These are phyloP conservation scores for Gymnosoma rotundatum DNA, from an alignment of 2,888 invertebrate genomes.

Conservation along the genomic window DNA sequence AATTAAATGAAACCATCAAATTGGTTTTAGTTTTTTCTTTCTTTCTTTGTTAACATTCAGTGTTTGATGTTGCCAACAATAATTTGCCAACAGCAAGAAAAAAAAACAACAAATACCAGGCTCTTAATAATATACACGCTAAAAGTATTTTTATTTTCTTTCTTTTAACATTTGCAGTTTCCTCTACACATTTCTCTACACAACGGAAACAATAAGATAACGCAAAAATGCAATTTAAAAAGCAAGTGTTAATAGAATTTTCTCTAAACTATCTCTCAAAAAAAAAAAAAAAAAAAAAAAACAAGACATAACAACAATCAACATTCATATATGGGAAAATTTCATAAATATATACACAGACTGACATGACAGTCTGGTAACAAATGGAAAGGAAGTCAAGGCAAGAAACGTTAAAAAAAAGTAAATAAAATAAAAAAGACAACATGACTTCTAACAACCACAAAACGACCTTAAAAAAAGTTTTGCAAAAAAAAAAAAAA, in stretches of 20 bases:
- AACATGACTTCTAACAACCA: constrained; percentile 40
- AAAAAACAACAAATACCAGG: constrained; percentile 17
- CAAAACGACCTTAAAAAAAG: constrained; percentile 55
- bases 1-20: constrained; percentile 59
- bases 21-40: constrained; percentile 22
- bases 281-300: background rate
- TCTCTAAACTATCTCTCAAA: constrained; percentile 34
- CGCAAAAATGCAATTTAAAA: constrained; percentile 68
- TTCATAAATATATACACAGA: constrained; percentile 46
- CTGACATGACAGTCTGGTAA: background rate
- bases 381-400: constrained; percentile 55
- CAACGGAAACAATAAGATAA: constrained; percentile 68
- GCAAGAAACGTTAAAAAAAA: constrained; percentile 18
- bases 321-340: constrained; percentile 50
- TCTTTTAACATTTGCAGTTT: constrained; percentile 47
- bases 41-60: background rate
- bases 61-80: constrained; percentile 50
- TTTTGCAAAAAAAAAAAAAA: background rate
- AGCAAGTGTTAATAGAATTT: constrained; percentile 69
- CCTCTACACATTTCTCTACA: constrained; percentile 37
- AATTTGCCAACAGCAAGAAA: constrained; percentile 57
- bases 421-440: constrained; percentile 2
- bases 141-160: background rate
- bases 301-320: background rate
- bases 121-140: constrained; percentile 32